Conservation (phyloP, 2,113 vertebrate species). For the Equus przewalskii region DNA sequence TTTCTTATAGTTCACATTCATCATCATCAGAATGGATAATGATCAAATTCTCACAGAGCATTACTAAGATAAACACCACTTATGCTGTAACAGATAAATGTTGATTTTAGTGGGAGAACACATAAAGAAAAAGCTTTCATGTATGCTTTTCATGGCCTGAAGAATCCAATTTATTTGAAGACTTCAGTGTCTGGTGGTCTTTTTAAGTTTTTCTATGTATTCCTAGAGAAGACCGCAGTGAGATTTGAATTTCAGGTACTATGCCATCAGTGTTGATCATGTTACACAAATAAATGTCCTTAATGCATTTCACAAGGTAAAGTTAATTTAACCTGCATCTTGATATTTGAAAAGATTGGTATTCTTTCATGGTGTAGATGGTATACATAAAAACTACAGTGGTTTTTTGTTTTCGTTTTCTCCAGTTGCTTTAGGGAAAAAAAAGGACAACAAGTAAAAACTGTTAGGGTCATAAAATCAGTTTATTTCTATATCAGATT, state of each 20-base stretch:
- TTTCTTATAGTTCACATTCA: background rate
- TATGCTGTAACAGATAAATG: background rate
- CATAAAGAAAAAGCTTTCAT: background rate
- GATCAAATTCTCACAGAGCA: background rate
- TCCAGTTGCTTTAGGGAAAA: background rate
- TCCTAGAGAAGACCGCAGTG: slow-evolving; percentile 65
- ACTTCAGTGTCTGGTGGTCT: slow-evolving; percentile 60
- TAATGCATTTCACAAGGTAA: slow-evolving; percentile 76
- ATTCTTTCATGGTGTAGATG: background rate
- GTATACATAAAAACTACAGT: background rate
- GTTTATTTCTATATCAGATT: slow-evolving; percentile 6
- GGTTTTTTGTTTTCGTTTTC: slow-evolving; percentile 58
- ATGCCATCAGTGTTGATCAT: slow-evolving; percentile 76
- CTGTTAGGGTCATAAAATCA: slow-evolving; percentile 54
- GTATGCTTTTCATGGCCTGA: slow-evolving; percentile 46
- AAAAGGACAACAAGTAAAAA: background rate
- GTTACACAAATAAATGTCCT: slow-evolving; percentile 72
- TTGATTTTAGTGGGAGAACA: slow-evolving; percentile 6
- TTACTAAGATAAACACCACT: background rate
- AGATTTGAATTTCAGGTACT: slow-evolving; percentile 77
- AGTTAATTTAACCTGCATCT: slow-evolving; percentile 68
- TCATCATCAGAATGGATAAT: background rate
- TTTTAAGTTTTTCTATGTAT: background rate
- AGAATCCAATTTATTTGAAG: slow-evolving; percentile 80
- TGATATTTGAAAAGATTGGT: slow-evolving; percentile 59